A percentile compares a stretch with the other conserved stretches of the same genome.
These are phyloP conservation scores for Cynaeus angustus DNA, from an alignment of 2,888 invertebrate species.

Conservation along the genomic window DNA sequence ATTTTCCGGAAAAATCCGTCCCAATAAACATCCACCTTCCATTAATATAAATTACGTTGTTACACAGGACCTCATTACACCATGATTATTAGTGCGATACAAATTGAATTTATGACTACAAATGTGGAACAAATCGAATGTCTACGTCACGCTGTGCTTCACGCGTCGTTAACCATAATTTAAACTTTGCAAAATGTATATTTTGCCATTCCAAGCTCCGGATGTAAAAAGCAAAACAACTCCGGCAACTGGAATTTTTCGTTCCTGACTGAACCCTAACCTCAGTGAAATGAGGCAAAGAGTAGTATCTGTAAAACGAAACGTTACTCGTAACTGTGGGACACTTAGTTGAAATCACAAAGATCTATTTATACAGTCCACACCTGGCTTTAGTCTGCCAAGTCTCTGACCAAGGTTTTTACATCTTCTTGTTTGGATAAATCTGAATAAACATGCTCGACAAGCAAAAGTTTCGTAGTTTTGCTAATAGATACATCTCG, in stretches of 20 bases:
- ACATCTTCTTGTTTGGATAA: slow-evolving; percentile 31
- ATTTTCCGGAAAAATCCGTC: no score
- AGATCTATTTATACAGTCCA: slow-evolving; percentile 47
- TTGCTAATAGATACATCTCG: slow-evolving; percentile 19
- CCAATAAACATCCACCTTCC: neutral
- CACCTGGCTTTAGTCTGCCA: slow-evolving; percentile 47
- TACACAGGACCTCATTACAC: slow-evolving; percentile 29
- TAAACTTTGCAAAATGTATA: slow-evolving; percentile 27
- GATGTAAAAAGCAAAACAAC: slow-evolving; percentile 15
- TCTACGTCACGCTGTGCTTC: slow-evolving; percentile 37
- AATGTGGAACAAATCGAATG: slow-evolving; percentile 47
- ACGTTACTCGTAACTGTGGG: slow-evolving; percentile 34
- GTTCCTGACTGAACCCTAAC: slow-evolving; percentile 13
- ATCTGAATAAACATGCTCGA: slow-evolving; percentile 34
- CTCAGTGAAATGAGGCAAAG: slow-evolving; percentile 8
- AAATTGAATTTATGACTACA: slow-evolving; percentile 47
- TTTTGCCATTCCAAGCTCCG: slow-evolving; percentile 17
- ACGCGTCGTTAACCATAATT: slow-evolving; percentile 34
- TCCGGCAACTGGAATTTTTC: no score
- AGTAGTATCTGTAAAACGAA: neutral
- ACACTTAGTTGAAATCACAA: slow-evolving; percentile 40
- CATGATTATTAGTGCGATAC: slow-evolving; percentile 40
- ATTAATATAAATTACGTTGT: slow-evolving; percentile 32
- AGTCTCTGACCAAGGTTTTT: slow-evolving; percentile 43
- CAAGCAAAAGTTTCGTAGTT: slow-evolving; percentile 33